A percentile compares a stretch with the other conserved stretches of the same genome.
phyloP scores from a whole-genome alignment of 2,888 invertebrate species.

The Watsonalla binaria region DNA sequence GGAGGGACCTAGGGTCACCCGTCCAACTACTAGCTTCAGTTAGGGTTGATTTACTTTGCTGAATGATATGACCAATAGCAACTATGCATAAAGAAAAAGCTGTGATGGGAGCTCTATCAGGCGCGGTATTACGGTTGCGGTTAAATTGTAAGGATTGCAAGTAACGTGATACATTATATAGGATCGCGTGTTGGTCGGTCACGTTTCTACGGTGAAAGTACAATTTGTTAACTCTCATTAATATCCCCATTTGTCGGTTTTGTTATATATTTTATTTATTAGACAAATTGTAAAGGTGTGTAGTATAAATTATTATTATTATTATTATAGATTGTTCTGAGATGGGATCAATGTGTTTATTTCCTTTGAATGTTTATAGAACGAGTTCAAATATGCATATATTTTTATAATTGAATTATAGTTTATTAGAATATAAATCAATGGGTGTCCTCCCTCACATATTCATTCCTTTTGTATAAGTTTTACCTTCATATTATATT shows the following conservation, averaged over 20 bases:
- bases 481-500: too few species aligned
- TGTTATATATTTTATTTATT: not conserved
- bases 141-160: not conserved
- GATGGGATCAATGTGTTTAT: constrained; percentile 1
- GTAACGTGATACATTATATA: not conserved
- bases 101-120: too few species aligned
- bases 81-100: too few species aligned
- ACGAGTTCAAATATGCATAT: not conserved
- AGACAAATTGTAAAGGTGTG: constrained; percentile 2
- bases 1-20: too few species aligned
- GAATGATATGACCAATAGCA: too few species aligned
- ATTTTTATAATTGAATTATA: not conserved
- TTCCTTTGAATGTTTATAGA: not conserved
- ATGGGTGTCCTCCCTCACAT: not conserved
- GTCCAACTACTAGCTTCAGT: too few species aligned
- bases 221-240: not conserved
- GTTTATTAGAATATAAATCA: not conserved
- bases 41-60: too few species aligned
- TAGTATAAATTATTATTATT: not conserved
- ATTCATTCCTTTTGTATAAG: not conserved
- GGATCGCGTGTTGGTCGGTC: not conserved
- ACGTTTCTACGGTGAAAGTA: not conserved
- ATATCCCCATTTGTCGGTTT: not conserved
- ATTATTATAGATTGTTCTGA: not conserved
- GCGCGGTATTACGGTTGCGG: too few species aligned